These are phyloP conservation scores for Erannis defoliaria DNA, from an alignment of 2,888 invertebrate genomes.

Conservation along the genomic window DNA sequence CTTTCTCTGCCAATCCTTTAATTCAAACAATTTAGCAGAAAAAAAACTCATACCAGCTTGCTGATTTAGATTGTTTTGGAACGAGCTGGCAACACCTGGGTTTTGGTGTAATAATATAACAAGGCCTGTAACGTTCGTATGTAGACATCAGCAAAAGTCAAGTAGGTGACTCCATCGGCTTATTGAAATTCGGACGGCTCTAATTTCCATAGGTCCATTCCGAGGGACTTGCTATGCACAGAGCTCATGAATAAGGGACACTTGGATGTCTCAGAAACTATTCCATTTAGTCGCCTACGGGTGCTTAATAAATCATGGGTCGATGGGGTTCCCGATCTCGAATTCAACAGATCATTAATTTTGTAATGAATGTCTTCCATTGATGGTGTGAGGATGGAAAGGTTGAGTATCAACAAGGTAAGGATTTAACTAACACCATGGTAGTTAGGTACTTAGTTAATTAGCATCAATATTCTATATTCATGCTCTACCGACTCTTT, in stretches of 20 bases:
- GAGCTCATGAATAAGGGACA: slow-evolving; percentile 58
- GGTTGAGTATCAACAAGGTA: not conserved
- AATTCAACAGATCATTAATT: slow-evolving; percentile 34
- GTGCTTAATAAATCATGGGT: slow-evolving; percentile 39
- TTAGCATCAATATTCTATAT: not conserved
- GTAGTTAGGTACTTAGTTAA: not conserved
- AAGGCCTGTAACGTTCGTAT: slow-evolving; percentile 2
- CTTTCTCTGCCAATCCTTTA: not conserved
- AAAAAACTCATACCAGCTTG: not conserved
- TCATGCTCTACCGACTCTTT: not conserved
- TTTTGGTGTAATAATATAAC: slow-evolving; percentile 9
- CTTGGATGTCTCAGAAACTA: slow-evolving; percentile 45
- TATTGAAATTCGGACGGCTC: slow-evolving; percentile 51
- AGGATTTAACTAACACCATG: not conserved
- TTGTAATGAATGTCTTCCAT: slow-evolving; percentile 30
- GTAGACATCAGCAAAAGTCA: slow-evolving; percentile 30
- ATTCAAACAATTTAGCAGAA: not conserved
- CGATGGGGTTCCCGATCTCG: slow-evolving; percentile 22
- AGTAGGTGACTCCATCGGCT: slow-evolving; percentile 32
- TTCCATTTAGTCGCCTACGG: slow-evolving; percentile 42
- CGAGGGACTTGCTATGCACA: slow-evolving; percentile 44
- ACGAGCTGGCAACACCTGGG: not conserved
- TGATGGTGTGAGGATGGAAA: not conserved
- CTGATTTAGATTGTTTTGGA: not conserved
- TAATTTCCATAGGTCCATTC: slow-evolving; percentile 53